phyloP scores from a whole-genome alignment of 1,140 invertebrate species.

The Ceratina australensis region DNA sequence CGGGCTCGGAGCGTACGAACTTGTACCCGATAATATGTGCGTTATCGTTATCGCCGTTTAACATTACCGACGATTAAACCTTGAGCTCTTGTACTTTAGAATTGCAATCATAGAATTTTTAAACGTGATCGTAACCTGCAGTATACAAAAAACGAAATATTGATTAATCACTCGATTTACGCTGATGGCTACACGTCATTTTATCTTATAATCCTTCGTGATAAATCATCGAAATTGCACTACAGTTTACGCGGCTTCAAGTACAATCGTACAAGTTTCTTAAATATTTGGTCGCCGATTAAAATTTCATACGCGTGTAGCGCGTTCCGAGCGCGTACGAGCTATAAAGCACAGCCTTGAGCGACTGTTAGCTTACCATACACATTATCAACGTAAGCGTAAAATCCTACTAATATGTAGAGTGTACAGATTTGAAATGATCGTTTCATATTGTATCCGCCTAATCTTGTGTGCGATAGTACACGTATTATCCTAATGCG shows the following conservation, averaged over 20 bases:
- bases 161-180: slow-evolving; percentile 10
- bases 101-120: not conserved
- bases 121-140: not conserved
- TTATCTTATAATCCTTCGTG: slow-evolving; percentile 42
- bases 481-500: no score
- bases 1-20: not conserved
- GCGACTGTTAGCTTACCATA: no score
- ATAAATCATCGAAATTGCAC: slow-evolving; percentile 40
- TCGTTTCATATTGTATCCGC: no score
- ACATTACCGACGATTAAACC: not conserved
- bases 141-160: slow-evolving; percentile 31
- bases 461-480: no score
- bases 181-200: slow-evolving; percentile 42
- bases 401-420: no score
- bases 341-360: no score
- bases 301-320: no score
- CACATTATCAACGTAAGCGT: no score
- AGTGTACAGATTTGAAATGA: no score
- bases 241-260: not conserved
- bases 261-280: no score
- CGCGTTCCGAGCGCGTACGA: no score
- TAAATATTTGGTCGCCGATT: not conserved
- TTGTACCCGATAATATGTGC: not conserved
- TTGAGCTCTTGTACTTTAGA: no score
- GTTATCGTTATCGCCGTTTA: not conserved